Evolutionary conservation across 1,140 invertebrate species (phyloP).

Genomic region (Sminthurinus signatus): DNA sequence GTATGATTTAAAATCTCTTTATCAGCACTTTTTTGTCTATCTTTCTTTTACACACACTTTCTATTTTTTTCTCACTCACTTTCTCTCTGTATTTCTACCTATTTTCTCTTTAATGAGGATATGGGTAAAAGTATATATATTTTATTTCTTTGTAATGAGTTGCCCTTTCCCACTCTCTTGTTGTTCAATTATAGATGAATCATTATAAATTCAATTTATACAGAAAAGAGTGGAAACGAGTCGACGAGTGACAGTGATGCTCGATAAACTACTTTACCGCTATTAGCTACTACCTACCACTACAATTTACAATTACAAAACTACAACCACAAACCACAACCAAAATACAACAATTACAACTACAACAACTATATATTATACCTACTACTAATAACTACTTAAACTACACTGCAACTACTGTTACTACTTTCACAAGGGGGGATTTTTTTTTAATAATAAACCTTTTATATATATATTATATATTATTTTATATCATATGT

Average conservation of each 20-base stretch:
- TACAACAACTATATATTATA: not conserved
- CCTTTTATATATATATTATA: not conserved
- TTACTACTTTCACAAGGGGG: not conserved
- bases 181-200: slow-evolving; percentile 11
- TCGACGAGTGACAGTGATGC: slow-evolving; percentile 43
- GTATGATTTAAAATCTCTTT: slow-evolving; percentile 47
- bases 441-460: not conserved
- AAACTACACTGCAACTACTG: not conserved
- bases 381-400: not conserved
- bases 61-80: no score
- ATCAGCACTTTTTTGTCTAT: not conserved
- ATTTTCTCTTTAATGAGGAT: no score
- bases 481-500: not conserved
- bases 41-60: not conserved
- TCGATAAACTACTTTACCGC: no score
- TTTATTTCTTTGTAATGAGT: no score
- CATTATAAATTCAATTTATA: slow-evolving; percentile 14
- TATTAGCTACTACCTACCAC: no score
- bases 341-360: not conserved
- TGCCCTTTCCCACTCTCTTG: no score
- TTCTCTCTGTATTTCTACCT: no score
- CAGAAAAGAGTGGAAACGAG: slow-evolving; percentile 42
- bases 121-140: no score
- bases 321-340: no score
- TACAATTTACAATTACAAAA: no score